These are phyloP conservation scores for Leptarthrus brevirostris DNA, from an alignment of 2,888 invertebrate genomes.

Conservation along the genomic window DNA sequence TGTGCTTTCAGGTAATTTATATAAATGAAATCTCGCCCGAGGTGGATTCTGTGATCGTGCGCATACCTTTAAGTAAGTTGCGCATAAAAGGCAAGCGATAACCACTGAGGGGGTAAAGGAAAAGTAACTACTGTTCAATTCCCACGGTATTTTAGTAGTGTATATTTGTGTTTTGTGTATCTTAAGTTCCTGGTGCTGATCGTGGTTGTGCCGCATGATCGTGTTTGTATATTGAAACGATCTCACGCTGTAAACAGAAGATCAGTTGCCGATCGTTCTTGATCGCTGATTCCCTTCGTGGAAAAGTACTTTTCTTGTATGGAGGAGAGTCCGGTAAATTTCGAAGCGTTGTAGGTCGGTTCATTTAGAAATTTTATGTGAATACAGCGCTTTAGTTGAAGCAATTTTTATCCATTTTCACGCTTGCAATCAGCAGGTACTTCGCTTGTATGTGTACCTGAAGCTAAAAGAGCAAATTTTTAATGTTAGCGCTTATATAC, in stretches of 20 bases:
- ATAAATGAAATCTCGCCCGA: constrained; percentile 54
- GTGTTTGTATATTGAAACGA: constrained; percentile 28
- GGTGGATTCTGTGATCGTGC: constrained; percentile 53
- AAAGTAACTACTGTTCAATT: constrained; percentile 65
- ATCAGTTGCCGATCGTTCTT: constrained; percentile 43
- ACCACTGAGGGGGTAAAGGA: constrained; percentile 50
- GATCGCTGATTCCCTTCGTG: constrained; percentile 39
- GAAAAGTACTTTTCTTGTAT: constrained; percentile 31
- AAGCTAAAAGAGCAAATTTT: constrained; percentile 5
- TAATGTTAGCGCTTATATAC: constrained; percentile 37
- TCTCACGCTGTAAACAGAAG: constrained; percentile 37
- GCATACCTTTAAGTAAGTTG: constrained; percentile 50
- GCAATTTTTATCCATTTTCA: constrained; percentile 44
- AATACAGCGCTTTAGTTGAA: neutral
- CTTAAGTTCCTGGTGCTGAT: neutral
- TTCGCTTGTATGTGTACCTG: constrained; percentile 5
- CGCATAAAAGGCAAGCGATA: constrained; percentile 44
- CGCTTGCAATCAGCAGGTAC: constrained; percentile 24
- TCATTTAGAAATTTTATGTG: constrained; percentile 38
- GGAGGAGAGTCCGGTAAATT: constrained; percentile 26
- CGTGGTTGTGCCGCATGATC: constrained; percentile 4
- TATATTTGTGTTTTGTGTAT: constrained; percentile 14
- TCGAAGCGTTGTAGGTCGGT: constrained; percentile 7
- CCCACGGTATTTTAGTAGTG: constrained; percentile 61
- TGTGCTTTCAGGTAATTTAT: constrained; percentile 51